Percentiles rank a stretch among this genome's conserved stretches.
These are phyloP conservation scores for Hormaphis cornu DNA, from an alignment of 1,140 invertebrate genomes.

Conservation along the genomic window DNA sequence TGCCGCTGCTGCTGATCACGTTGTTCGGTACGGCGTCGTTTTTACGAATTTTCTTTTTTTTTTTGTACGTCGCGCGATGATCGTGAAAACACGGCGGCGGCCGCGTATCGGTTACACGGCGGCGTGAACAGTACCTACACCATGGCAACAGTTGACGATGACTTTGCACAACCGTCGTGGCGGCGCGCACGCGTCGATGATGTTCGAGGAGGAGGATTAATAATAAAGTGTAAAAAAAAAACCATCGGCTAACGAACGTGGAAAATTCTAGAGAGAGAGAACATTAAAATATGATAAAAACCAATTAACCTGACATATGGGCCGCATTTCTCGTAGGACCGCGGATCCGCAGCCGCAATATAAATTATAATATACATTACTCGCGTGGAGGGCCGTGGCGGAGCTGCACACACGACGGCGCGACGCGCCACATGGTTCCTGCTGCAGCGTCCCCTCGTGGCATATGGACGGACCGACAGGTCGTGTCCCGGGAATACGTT, in stretches of 20 bases:
- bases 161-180: not conserved
- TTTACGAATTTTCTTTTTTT: not conserved
- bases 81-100: not conserved
- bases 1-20: too few relatives aligned
- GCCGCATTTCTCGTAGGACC: not conserved
- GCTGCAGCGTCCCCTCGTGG: not conserved
- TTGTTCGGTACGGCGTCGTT: not conserved
- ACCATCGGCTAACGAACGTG: not conserved
- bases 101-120: constrained; percentile 2
- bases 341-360: not conserved
- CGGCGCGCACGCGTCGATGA: not conserved
- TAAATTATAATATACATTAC: too few relatives aligned
- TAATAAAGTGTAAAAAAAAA: not conserved
- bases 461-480: constrained; percentile 28
- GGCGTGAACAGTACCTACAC: not conserved
- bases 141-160: too few relatives aligned
- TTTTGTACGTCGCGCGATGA: not conserved
- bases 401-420: too few relatives aligned
- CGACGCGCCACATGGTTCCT: constrained; percentile 27
- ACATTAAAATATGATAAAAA: constrained; percentile 33
- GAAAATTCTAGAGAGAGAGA: not conserved
- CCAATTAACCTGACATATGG: constrained; percentile 30
- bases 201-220: not conserved
- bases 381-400: too few relatives aligned
- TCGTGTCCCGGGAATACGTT: constrained; percentile 1